phyloP scores from a whole-genome alignment of 2,113 vertebrate species.

The Sceloporus tristichus region DNA sequence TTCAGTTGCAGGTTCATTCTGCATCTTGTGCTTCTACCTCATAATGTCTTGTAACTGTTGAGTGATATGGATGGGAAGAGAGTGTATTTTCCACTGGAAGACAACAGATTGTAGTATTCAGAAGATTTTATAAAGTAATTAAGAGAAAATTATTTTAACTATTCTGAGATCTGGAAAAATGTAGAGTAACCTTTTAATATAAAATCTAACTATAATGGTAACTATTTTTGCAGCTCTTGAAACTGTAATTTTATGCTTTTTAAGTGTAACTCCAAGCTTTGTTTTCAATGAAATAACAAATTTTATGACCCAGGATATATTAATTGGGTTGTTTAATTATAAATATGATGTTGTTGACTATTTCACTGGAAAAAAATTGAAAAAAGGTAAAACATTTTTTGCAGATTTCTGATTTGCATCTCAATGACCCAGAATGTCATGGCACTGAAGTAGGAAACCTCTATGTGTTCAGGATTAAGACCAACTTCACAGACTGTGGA shows the following conservation, averaged over 20 bases:
- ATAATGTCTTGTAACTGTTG: no score
- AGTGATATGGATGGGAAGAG: no score
- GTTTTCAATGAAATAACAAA: background rate
- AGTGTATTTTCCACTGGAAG: no score
- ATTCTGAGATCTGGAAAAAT: no score
- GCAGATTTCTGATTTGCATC: conserved; percentile 81
- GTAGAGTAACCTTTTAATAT: no score
- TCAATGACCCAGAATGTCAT: conserved; percentile 74
- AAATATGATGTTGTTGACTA: background rate
- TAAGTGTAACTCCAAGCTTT: background rate
- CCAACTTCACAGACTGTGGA: conserved; percentile 76
- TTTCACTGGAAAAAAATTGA: conserved; percentile 12
- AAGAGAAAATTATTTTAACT: no score
- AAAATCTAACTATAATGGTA: no score
- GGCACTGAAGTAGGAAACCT: conserved; percentile 72
- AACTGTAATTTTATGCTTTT: background rate
- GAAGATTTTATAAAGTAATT: no score
- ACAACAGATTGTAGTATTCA: no score
- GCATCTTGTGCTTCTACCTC: no score
- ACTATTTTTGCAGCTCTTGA: background rate
- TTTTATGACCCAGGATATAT: background rate
- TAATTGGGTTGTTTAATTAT: background rate
- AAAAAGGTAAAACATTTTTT: background rate
- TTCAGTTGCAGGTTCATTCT: no score
- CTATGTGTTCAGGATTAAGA: conserved; percentile 81